Percentiles rank a stretch among this genome's conserved stretches.
Conservation (phyloP, 2,113 vertebrate species). For the Synchiropus splendidus region DNA sequence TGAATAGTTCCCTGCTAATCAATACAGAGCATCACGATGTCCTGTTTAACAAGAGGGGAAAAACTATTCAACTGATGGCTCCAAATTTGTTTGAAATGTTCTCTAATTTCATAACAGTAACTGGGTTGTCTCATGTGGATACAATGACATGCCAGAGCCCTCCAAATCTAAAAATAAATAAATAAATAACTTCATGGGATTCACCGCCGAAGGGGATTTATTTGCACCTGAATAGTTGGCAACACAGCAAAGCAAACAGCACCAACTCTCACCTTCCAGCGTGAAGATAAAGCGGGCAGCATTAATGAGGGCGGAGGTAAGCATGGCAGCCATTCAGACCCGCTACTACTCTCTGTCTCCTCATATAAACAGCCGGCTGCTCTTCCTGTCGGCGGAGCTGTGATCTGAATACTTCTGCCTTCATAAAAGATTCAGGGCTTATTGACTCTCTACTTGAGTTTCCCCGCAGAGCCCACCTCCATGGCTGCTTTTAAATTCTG, state of each 20-base stretch:
- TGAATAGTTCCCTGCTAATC: too few species aligned
- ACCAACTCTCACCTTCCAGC: constrained; percentile 4
- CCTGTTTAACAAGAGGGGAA: too few species aligned
- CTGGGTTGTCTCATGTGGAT: too few species aligned
- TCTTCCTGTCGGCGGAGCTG: constrained; percentile 63
- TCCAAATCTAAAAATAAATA: too few species aligned
- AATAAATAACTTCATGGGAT: too few species aligned
- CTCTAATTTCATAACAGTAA: too few species aligned
- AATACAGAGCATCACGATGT: too few species aligned
- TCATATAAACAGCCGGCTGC: constrained; percentile 63
- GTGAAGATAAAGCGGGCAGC: constrained; percentile 24
- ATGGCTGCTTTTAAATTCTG: constrained; percentile 53
- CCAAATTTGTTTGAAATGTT: too few species aligned
- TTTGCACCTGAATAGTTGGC: background rate
- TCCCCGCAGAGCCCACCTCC: constrained; percentile 52
- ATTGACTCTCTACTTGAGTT: constrained; percentile 70
- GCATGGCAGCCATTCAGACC: constrained; percentile 63
- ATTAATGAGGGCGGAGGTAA: constrained; percentile 58
- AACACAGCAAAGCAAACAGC: constrained; percentile 4
- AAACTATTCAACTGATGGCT: too few species aligned
- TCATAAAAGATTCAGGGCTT: constrained; percentile 86
- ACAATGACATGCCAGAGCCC: too few species aligned
- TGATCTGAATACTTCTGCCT: constrained; percentile 85
- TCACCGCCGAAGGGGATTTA: too few species aligned
- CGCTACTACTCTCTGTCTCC: constrained; percentile 53